Conservation (phyloP, 2,888 invertebrate genomes). For the Melinopterus prodromus region DNA sequence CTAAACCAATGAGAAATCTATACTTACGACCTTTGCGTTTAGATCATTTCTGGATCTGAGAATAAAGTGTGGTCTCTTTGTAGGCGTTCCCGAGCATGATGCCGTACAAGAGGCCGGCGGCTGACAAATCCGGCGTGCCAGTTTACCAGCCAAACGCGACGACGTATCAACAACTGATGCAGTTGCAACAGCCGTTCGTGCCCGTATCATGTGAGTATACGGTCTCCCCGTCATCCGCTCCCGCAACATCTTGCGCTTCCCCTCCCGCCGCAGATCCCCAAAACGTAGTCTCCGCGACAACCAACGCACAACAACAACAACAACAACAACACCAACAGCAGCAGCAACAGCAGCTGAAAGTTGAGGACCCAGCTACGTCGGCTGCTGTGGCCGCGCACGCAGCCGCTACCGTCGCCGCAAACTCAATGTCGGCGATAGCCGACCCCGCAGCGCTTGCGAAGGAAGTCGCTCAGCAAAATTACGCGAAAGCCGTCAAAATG, state of each 20-base stretch:
- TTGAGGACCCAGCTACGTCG: slow-evolving; percentile 31
- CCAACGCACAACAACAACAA: slow-evolving; percentile 41
- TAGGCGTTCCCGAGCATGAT: slow-evolving; percentile 95
- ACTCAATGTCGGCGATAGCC: slow-evolving; percentile 52
- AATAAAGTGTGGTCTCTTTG: slow-evolving; percentile 34
- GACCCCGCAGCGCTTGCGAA: slow-evolving; percentile 77
- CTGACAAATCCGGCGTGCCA: slow-evolving; percentile 95
- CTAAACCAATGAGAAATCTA: too few relatives aligned
- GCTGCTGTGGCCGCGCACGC: slow-evolving; percentile 44
- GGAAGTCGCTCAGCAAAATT: slow-evolving; percentile 85
- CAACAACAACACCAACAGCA: slow-evolving; percentile 54
- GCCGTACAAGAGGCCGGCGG: slow-evolving; percentile 95
- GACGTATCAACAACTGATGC: slow-evolving; percentile 95
- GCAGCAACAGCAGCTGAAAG: slow-evolving; percentile 53
- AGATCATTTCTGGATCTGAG: too few relatives aligned
- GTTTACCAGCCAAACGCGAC: slow-evolving; percentile 91
- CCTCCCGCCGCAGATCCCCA: slow-evolving; percentile 51
- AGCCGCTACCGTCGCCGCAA: slow-evolving; percentile 46
- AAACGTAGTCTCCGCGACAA: slow-evolving; percentile 46
- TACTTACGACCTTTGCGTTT: too few relatives aligned
- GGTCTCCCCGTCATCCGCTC: slow-evolving; percentile 68
- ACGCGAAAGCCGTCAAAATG: slow-evolving; percentile 76
- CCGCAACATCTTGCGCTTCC: slow-evolving; percentile 52
- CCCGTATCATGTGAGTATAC: slow-evolving; percentile 99
- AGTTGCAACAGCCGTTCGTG: slow-evolving; percentile 95